phyloP scores from a whole-genome alignment of 2,888 invertebrate genomes.

The Microchrysa polita region DNA sequence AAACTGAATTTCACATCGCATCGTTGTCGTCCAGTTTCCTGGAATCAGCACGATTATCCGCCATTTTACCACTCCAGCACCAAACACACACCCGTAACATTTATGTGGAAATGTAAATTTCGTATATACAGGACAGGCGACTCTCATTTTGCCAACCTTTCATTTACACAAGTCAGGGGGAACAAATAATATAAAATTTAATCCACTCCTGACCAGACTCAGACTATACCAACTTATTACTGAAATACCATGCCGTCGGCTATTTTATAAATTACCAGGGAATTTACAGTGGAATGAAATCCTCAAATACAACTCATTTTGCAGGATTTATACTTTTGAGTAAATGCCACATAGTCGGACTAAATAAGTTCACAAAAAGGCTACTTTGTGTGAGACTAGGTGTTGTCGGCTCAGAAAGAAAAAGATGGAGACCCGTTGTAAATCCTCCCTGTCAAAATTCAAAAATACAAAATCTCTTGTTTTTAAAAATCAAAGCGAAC shows the following conservation, averaged over 20 bases:
- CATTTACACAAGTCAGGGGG: neutral
- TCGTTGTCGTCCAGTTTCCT: too few relatives aligned
- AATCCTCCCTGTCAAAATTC: too few relatives aligned
- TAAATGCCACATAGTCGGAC: neutral
- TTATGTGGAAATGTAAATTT: slow-evolving; percentile 1
- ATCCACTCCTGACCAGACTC: slow-evolving; percentile 21
- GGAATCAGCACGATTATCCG: neutral
- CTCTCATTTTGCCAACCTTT: neutral
- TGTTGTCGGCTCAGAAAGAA: too few relatives aligned
- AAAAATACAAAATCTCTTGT: too few relatives aligned
- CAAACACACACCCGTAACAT: neutral
- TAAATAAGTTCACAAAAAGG: neutral
- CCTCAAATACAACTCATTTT: slow-evolving; percentile 21
- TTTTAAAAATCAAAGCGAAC: too few relatives aligned
- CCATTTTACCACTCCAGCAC: neutral
- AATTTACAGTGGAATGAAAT: slow-evolving; percentile 3
- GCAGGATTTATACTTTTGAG: slow-evolving; percentile 8
- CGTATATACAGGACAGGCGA: neutral
- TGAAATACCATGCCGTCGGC: slow-evolving; percentile 5
- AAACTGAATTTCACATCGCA: too few relatives aligned
- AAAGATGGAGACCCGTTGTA: too few relatives aligned
- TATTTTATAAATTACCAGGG: slow-evolving; percentile 27
- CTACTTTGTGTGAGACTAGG: neutral
- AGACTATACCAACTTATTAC: slow-evolving; percentile 25
- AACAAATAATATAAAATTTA: slow-evolving; percentile 26